Evolutionary conservation across 2,888 invertebrate genomes (phyloP).

Genomic region (Drosophila demipolita): DNA sequence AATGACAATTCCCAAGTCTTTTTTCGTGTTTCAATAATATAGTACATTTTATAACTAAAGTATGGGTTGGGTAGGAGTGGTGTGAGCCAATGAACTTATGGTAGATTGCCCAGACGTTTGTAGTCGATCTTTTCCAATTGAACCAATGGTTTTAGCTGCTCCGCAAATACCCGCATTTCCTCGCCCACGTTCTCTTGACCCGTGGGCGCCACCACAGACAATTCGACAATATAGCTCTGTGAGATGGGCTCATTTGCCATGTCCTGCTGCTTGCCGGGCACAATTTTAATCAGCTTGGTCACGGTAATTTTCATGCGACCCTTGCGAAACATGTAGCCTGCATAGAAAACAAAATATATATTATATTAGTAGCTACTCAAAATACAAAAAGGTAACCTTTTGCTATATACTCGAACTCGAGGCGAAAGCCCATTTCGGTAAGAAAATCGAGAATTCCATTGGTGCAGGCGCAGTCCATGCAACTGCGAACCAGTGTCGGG

Average conservation of each 20-base stretch:
- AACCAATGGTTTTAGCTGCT: slow-evolving; percentile 96
- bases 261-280: slow-evolving; percentile 90
- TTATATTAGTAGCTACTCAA: background rate
- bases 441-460: slow-evolving; percentile 96
- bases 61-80: background rate
- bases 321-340: slow-evolving; percentile 95
- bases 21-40: background rate
- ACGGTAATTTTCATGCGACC: slow-evolving; percentile 99
- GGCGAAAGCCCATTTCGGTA: slow-evolving; percentile 94
- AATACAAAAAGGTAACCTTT: slow-evolving; percentile 87
- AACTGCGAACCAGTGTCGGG: slow-evolving; percentile 95
- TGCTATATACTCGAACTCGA: slow-evolving; percentile 97
- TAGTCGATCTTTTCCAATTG: slow-evolving; percentile 97
- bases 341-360: background rate
- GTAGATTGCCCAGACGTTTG: slow-evolving; percentile 87
- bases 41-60: slow-evolving; percentile 5
- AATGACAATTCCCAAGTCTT: background rate
- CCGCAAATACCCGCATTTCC: slow-evolving; percentile 97
- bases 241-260: slow-evolving; percentile 92
- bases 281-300: slow-evolving; percentile 95
- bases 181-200: slow-evolving; percentile 98
- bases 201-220: slow-evolving; percentile 93
- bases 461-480: slow-evolving; percentile 96
- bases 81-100: slow-evolving; percentile 50
- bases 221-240: slow-evolving; percentile 96